Evolutionary conservation across 1,140 invertebrate species (phyloP), one percentile per base, ranked within the genome.

Genomic region (Cyclargus thomasi): DNA sequence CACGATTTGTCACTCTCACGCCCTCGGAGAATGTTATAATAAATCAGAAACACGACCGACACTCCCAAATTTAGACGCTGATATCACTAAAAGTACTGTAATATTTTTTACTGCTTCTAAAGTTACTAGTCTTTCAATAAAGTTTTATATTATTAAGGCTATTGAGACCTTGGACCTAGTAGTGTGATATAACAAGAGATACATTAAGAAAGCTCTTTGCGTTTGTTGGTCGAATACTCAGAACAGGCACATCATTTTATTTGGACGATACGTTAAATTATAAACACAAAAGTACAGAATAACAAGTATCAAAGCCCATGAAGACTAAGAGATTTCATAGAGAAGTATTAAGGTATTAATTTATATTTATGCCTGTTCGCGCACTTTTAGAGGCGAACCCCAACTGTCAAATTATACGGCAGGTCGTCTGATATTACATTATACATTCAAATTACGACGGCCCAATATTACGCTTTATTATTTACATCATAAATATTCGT

Each of bases 381-480:
- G 39, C 10, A 47, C 39, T 47, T 47, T 47, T 47, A 8, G 39
- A 16, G 29, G 29, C 29, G 3, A 47, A 47, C 39, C 39, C 3
- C 39, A 16, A 47, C 39, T 47, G 39, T 47, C 39, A 47, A 16
- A 47, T 47, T 47, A 47, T 47, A 47, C 39, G 39, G 39, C 39
- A 47, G 39, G 39, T 47, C 39, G 39, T 16, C 29, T 29, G 14
- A 47, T 47, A 47, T 47, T 47, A 47, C 39, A 47, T 47, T 47
- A 47, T 47, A 47, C 39, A 47, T 47, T 47, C 39, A 47, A 47
- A 47, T 47, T 47, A 63, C 22, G 23, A 14, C 23, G 35, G 62
- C 23, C 23, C 22, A 35, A 63, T 29, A 36, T 35, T 63, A 36
- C 21, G 23, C 23, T 63, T 35, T 22, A 63, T 29, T 35, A 23